Conservation (phyloP, 2,113 vertebrate species). For the Bufo bufo region DNA sequence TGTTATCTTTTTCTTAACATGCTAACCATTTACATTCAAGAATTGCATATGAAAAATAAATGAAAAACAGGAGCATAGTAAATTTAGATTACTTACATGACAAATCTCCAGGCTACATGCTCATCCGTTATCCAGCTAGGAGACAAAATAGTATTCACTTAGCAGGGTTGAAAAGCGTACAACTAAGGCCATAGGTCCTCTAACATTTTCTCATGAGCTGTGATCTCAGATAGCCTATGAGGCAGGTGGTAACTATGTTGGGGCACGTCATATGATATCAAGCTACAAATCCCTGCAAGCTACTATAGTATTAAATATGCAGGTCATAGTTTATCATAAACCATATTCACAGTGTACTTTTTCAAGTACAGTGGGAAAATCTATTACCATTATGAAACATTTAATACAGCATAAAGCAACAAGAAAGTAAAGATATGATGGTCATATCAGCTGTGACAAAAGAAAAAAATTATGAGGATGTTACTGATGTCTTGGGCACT, state of each 20-base stretch:
- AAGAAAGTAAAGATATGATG: neutral
- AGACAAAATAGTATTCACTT: constrained; percentile 59
- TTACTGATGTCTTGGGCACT: neutral
- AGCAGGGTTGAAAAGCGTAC: neutral
- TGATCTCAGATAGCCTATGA: neutral
- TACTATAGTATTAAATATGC: neutral
- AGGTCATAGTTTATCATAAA: constrained; percentile 30
- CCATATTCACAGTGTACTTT: constrained; percentile 13
- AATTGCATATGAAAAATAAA: neutral
- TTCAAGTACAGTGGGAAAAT: neutral
- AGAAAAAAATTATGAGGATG: neutral
- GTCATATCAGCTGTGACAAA: neutral
- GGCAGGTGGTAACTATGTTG: neutral
- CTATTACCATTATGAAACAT: neutral
- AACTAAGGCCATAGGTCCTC: constrained; percentile 8
- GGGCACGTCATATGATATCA: constrained; percentile 14
- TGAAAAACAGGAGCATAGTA: neutral
- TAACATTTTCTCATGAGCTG: neutral
- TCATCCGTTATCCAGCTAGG: constrained; percentile 82
- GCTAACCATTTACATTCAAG: no score
- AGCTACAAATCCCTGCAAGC: neutral
- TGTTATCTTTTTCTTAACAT: no score
- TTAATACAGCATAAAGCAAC: neutral
- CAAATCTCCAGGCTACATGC: constrained; percentile 84
- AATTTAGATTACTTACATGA: constrained; percentile 76